A percentile compares a stretch with the other conserved stretches of the same genome.
Evolutionary conservation across 1,140 invertebrate genomes (phyloP).

Genomic region (Aphis craccivora): DNA sequence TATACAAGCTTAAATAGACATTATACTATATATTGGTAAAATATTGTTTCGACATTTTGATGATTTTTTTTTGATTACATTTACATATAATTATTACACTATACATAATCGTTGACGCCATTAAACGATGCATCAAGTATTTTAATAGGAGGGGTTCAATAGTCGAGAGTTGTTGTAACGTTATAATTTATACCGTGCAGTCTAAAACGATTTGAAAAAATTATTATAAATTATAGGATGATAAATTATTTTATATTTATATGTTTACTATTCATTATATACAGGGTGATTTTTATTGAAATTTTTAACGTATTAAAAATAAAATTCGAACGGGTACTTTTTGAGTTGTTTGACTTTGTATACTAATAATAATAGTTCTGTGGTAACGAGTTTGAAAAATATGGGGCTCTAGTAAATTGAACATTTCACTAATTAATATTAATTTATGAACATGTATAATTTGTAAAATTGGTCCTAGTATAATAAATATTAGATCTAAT

Average conservation of each 20-base stretch:
- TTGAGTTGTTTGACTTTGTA: too few relatives aligned
- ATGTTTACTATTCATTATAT: neutral
- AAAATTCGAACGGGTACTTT: neutral
- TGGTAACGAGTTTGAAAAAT: neutral
- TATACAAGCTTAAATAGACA: neutral
- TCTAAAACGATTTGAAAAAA: neutral
- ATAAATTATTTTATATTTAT: neutral
- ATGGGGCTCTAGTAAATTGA: neutral
- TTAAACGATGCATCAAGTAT: neutral
- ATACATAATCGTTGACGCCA: neutral
- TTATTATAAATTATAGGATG: neutral
- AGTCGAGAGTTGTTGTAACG: neutral
- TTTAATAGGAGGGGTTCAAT: neutral
- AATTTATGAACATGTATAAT: neutral
- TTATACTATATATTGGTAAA: neutral
- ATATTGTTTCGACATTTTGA: slow-evolving; percentile 15
- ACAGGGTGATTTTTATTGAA: neutral
- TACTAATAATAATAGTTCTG: too few relatives aligned
- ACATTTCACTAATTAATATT: neutral
- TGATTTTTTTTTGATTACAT: neutral
- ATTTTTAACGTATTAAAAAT: neutral
- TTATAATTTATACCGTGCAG: neutral
- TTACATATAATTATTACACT: neutral
- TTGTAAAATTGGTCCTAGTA: neutral
- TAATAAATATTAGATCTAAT: neutral